A percentile compares a stretch with the other conserved stretches of the same genome.
Evolutionary conservation across 1,140 invertebrate genomes (phyloP).

Genomic region (Zophobas morio): DNA sequence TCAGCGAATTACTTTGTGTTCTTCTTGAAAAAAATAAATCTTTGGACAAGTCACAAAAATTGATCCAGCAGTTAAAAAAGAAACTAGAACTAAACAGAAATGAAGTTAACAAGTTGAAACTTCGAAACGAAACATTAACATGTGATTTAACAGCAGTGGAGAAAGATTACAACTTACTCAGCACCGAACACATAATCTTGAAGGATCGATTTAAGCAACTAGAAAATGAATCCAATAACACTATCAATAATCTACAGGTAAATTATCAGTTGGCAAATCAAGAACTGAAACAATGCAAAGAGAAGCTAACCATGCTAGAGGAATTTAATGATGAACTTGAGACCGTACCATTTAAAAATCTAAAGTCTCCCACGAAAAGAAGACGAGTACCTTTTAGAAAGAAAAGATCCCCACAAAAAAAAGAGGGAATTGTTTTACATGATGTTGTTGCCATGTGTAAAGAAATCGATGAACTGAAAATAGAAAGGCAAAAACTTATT

Average conservation of each 20-base stretch:
- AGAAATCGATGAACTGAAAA: conserved; percentile 5
- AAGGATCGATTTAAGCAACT: conserved; percentile 16
- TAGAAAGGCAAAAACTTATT: conserved; percentile 10
- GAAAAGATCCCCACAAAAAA: conserved; percentile 8
- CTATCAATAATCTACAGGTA: conserved; percentile 16
- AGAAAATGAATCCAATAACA: conserved; percentile 16
- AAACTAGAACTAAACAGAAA: conserved; percentile 31
- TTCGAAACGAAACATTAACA: conserved; percentile 29
- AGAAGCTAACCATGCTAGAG: neutral
- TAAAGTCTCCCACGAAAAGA: conserved; percentile 18
- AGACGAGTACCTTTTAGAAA: neutral
- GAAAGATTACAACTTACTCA: neutral
- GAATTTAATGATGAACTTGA: neutral
- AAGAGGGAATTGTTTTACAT: neutral
- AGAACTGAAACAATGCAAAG: conserved; percentile 29
- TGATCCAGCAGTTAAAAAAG: conserved; percentile 25
- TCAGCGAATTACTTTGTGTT: conserved; percentile 23
- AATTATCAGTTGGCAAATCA: conserved; percentile 39
- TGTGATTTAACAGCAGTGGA: neutral
- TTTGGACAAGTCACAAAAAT: conserved; percentile 18
- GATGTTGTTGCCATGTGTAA: neutral
- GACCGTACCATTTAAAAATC: neutral
- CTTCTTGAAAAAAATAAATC: conserved; percentile 20
- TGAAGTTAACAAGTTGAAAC: conserved; percentile 35
- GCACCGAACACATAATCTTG: conserved; percentile 3